Percentiles rank a stretch among this genome's conserved stretches.
Evolutionary conservation across 2,113 vertebrate species (phyloP).

Genomic region (Corynorhinus townsendii): DNA sequence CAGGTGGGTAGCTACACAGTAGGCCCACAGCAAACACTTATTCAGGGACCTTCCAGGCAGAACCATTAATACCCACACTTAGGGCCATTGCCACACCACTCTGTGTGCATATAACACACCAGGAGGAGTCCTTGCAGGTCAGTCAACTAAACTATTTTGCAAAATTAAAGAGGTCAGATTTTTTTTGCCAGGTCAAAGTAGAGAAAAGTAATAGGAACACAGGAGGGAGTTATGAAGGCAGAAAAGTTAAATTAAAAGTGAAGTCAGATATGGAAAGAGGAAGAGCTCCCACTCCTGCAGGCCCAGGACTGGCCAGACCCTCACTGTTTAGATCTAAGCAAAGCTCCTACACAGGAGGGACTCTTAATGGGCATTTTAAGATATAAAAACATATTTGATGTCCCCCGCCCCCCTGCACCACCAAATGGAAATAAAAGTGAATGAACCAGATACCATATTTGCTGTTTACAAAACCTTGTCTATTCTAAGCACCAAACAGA

Average conservation of each 20-base stretch:
- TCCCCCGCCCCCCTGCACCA: rapidly evolving
- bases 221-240: not conserved
- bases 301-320: not conserved
- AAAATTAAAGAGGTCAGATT: not conserved
- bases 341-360: not conserved
- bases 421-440: not conserved
- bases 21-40: not conserved
- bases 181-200: not conserved
- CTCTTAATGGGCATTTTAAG: not conserved
- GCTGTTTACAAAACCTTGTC: not conserved
- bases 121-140: not conserved
- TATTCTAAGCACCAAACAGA: not conserved
- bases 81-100: not conserved
- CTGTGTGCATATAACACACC: not conserved
- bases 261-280: not conserved
- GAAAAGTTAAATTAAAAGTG: not conserved
- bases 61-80: not conserved
- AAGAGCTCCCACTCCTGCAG: not conserved
- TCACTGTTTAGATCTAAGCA: not conserved
- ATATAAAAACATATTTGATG: not conserved
- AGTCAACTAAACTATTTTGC: not conserved
- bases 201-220: not conserved
- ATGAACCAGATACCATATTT: not conserved
- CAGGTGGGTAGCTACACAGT: not conserved
- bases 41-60: not conserved